Percentiles rank a stretch among this genome's conserved stretches.
Evolutionary conservation across 2,797 vertebrate genomes (phyloP).

Genomic region (Coendou prehensilis): DNA sequence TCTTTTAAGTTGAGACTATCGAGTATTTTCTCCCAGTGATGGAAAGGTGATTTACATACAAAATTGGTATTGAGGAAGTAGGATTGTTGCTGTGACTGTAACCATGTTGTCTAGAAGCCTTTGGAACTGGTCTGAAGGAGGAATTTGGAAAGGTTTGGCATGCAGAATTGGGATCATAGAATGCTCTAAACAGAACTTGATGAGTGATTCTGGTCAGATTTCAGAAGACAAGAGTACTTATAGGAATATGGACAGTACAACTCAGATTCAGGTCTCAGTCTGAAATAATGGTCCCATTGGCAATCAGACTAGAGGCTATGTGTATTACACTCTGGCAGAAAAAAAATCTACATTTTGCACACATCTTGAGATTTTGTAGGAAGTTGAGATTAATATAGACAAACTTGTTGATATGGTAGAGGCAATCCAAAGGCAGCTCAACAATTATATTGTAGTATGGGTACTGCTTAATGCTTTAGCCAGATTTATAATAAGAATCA

Average conservation of each 20-base stretch:
- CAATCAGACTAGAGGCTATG: not conserved
- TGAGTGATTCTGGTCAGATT: not conserved
- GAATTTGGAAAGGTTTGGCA: no score
- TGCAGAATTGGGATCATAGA: no score
- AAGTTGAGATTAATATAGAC: not conserved
- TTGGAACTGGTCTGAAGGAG: not conserved
- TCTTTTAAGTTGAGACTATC: not conserved
- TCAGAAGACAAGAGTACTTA: not conserved
- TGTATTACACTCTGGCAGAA: not conserved
- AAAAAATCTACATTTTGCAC: not conserved
- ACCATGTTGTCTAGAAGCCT: not conserved
- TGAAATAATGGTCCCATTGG: not conserved
- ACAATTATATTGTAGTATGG: not conserved
- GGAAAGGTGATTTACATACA: not conserved
- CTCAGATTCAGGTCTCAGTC: not conserved
- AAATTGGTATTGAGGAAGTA: not conserved
- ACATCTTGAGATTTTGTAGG: not conserved
- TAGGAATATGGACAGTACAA: not conserved
- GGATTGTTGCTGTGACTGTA: not conserved
- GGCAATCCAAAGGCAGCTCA: not conserved
- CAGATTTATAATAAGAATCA: not conserved
- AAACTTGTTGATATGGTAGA: not conserved
- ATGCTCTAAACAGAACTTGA: no score
- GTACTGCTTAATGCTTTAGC: not conserved
- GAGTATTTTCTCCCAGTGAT: not conserved